Evolutionary conservation across 1,140 invertebrate genomes (phyloP), one percentile per base, ranked within the genome.

Genomic region (Drosophila sucinea): DNA sequence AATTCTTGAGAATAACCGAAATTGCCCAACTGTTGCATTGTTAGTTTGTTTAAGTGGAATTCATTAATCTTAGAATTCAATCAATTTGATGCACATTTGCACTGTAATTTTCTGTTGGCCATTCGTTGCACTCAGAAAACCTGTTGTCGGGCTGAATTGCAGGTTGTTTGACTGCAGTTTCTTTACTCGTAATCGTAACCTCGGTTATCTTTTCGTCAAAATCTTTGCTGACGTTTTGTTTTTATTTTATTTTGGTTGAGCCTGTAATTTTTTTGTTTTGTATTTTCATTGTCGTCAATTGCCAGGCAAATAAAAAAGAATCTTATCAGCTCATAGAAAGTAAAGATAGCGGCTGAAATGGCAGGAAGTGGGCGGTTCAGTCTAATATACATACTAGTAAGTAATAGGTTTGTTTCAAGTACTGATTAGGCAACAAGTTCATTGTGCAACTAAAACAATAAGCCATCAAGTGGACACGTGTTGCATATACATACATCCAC

Each of bases 381-480:
- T 27, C 44, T 51, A 27, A 10, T 51, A 51, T 25, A 10, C 35
- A 10, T 25, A 10, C 35, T 3, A 38, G 35, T 38, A 27, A 51
- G 17, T 11, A 47, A 47, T 47, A 47, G n/a, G 17, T 47, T 47
- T 23, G 6, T 7, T 4, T 47, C 44, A 47, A 47, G 44, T 51
- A 51, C 44, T 51, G 44, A 27, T 51, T 51, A 51, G 44, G 27
- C 44, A 51, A 51, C 23, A 51, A 27, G 23, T 25, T 47, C 44
- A 47, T 17, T 41, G 40, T 41, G 40, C 40, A 51, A 17, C 17
- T 17, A 17, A 1, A 23, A 8, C 4, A 47, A n/a, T 47, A 47
- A 47, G 6, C n/a, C 44, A 51, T 6, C 23, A 51, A 51, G 44
- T 51, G 23, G 44, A 51, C 44, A 51, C 44, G 44, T 51, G 44